Evolutionary conservation across 2,888 invertebrate species (phyloP).

Genomic region (Yponomeuta plumbellus): DNA sequence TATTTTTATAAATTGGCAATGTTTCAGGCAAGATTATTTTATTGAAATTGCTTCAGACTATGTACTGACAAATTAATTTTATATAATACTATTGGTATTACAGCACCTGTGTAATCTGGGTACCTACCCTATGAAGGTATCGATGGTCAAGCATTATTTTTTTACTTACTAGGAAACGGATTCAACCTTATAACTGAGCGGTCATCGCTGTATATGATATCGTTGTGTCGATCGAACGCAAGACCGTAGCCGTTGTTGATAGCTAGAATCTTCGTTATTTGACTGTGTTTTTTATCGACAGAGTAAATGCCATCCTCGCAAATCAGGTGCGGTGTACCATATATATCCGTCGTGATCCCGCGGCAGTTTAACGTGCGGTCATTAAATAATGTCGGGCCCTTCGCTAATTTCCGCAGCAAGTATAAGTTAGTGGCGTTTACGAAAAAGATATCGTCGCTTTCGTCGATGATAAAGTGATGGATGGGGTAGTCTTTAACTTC

Average conservation of each 20-base stretch:
- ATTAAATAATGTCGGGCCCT: conserved; percentile 31
- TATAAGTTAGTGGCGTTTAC: conserved; percentile 42
- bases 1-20: too few relatives aligned
- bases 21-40: too few relatives aligned
- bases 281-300: conserved; percentile 34
- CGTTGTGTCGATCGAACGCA: conserved; percentile 49
- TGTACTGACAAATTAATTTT: too few relatives aligned
- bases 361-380: conserved; percentile 37
- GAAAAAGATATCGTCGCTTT: conserved; percentile 37
- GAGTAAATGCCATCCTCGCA: conserved; percentile 46
- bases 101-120: too few relatives aligned
- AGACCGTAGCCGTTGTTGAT: conserved; percentile 45
- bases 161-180: neutral
- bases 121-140: too few relatives aligned
- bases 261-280: conserved; percentile 31
- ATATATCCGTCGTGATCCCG: conserved; percentile 39
- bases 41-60: too few relatives aligned
- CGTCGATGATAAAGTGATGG: conserved; percentile 44
- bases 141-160: neutral
- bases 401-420: conserved; percentile 32
- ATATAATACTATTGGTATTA: too few relatives aligned
- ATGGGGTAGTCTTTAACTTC: conserved; percentile 38
- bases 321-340: conserved; percentile 41
- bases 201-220: conserved; percentile 48
- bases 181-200: conserved; percentile 41